Evolutionary conservation across 2,113 vertebrate species (phyloP), one percentile per base, ranked within the genome.

Genomic region (Mellivora capensis): DNA sequence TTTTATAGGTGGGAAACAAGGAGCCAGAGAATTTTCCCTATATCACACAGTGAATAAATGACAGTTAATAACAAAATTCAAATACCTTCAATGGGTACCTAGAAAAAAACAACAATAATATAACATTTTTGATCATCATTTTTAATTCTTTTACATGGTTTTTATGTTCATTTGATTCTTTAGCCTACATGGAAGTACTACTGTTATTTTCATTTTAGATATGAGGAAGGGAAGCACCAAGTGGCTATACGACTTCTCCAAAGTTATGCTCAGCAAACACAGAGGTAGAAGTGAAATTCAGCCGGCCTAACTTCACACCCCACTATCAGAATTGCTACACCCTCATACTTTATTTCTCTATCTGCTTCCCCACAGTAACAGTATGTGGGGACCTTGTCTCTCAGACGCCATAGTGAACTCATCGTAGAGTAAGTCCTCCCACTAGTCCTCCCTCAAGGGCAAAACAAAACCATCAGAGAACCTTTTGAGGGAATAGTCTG

Each of bases 21-120:
- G 91, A 91, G 15, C 29, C 15, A 29, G 23, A 77, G 21, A 64
- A 25, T 47, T 57, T 93, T 88, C 27, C 52, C 34, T 59, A 47
- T 0, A 77, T 29, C 20, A 47, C 13, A 80, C 14, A 81, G 42
- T 0, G 3, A 91, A 91, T 52, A 95, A 92, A 52, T 76, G 47
- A 80, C 7, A 77, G 34, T 87, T 81, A 79, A 15, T 54, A 95
- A 97, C 11, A 74, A 34, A 94, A 97, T 67, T 47, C n/a, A 81
- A 93, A 7, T 23, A 27, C 91, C 64, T 82, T 69, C 52, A 57
- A 27, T 14, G 10, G 49, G 11, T 85, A 71, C 67, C 84, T 87
- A 74, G 27, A 83, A 89, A 87, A 87, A 44, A 84, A 59, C 27
- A 94, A 44, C 25, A 29, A 49, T 64, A 80, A 85, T 11, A 62